Evolutionary conservation across 1,140 invertebrate genomes (phyloP), one percentile per base, ranked within the genome.

Genomic region (Aphis gossypii): DNA sequence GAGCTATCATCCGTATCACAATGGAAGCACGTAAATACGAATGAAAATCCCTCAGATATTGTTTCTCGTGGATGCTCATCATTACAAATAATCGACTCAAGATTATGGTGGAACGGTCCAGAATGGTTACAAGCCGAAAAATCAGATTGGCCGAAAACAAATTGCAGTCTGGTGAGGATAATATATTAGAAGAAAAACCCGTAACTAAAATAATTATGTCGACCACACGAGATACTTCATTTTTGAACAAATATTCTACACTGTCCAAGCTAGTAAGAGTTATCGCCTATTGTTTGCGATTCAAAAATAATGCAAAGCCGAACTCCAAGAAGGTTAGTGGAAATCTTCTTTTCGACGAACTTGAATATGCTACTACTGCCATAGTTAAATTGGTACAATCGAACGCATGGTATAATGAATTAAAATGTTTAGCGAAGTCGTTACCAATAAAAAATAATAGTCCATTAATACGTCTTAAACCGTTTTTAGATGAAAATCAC

Each of bases 11-110:
- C 88, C 41, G 56, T 84, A 5, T 51, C 82, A 30, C 60, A 68
- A 30, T 68, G 30, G 60, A 68, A 68, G 11, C 60, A 68, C 60
- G 94, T 95, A 0, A 94, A 88, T 38, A 94, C 93, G 18, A 51
- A 94, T 44, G 91, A 94, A 56, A 95, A 95, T 93, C 35, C 35
- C 30, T n/a, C n/a, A 82, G 68, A 82, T 35, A 82, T 82, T 82
- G 68, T 82, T 82, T 82, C 68, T 35, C 68, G 68, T 82, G 68
- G 68, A 82, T 82, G 68, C 2, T 94, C 86, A 82, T 14, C 68
- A 82, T 68, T 2, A 0, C 60, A 68, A 68, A 68, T 68, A 68
- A 68, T 68, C 60, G 60, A 30, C 30, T 68, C 60, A 30, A 14
- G 35, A 18, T 86, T 94, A 60, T 94, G 93, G 90, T 83, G 51